Base-by-base conservation (phyloP, 2,888 invertebrate species). In the Tetrapedia diversipes region DNA sequence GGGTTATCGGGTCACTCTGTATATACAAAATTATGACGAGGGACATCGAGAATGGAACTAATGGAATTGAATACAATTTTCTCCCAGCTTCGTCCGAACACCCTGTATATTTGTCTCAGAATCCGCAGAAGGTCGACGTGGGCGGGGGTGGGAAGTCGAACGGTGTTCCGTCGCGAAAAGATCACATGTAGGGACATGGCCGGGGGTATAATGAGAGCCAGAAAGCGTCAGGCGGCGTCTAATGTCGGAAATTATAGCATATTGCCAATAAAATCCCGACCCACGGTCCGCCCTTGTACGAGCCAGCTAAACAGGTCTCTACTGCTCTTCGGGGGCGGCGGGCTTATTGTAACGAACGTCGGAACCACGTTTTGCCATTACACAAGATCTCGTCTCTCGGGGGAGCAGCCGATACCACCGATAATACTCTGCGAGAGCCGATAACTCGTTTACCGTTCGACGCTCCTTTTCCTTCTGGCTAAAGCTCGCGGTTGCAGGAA, bases 221-320 rank as follows among this genome's bases (percentile, higher is more conserved):
- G 85, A 89, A 89, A 90, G 91, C 91, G 91, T 91, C 91, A 91
- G n/a, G 90, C 90, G 87, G 91, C 90, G 86, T 91, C 91, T 91
- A 91, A 91, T 91, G 91, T 91, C 88, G 86, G 89, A 87, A 92
- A 92, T 91, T 91, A 92, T 91, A 90, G 91, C 91, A 91, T 92
- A 92, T 92, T 92, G 91, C 89, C 91, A 91, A 91, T 92, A 92
- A 92, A 92, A 91, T 90, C 88, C 85, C 84, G n/a, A 82, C 82
- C 86, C 77, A 84, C 85, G 87, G 85, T 84, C 85, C 83, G 83
- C 86, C 87, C 88, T 86, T 74, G 79, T 78, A 73, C 74, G 78
- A 83, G 80, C 76, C 85, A 83, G 81, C 84, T 85, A 81, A 86
- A 85, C 83, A 81, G 76, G 71, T 80, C 66, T 70, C 82, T 73